Conservation (phyloP, 2,797 vertebrate species). For the Silurus lanzhouensis region DNA sequence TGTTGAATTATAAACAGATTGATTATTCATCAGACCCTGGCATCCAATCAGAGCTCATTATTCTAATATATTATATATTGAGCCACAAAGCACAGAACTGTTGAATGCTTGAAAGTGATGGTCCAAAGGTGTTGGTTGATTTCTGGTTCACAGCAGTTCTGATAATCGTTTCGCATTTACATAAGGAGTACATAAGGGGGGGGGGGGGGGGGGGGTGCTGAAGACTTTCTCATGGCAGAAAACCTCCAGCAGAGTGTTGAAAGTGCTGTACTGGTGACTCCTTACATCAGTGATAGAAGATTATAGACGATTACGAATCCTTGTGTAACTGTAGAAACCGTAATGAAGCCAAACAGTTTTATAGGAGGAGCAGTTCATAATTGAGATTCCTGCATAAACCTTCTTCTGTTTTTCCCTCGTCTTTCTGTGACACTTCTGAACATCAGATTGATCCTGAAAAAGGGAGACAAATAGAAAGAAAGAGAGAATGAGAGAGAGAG, state of each 20-base stretch:
- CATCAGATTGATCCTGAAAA: background rate
- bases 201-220: background rate
- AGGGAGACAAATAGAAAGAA: background rate
- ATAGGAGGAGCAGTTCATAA: background rate
- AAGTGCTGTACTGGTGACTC: background rate
- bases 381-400: background rate
- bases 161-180: background rate
- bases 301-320: too few relatives aligned
- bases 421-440: background rate
- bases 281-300: background rate
- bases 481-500: constrained; percentile 51
- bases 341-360: background rate
- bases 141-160: background rate
- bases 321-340: background rate
- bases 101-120: background rate
- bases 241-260: background rate
- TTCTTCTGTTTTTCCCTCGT: background rate
- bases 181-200: too few relatives aligned
- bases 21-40: background rate
- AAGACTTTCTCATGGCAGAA: background rate
- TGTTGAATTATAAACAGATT: too few relatives aligned
- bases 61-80: background rate
- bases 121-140: background rate
- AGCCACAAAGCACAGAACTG: background rate
- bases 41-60: background rate